Base-by-base conservation (phyloP, 2,797 vertebrate species). In the Brachymystax lenok region DNA sequence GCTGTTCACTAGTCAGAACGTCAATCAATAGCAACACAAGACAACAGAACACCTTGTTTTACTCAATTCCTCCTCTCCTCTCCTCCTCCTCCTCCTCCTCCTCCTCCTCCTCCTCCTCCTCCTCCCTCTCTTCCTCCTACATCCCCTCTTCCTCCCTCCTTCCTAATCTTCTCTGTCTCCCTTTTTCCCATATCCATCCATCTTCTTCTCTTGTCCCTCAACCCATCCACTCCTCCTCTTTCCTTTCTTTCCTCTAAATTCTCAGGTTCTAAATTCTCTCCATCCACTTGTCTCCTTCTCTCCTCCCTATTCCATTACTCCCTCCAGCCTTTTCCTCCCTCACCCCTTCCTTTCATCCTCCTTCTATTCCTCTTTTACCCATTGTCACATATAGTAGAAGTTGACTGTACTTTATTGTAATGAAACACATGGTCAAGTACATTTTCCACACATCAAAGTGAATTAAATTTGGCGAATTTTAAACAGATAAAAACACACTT, bases 11-110 rank as follows among this genome's bases (percentile, higher is more conserved):
- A 77, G 74, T 83, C 81, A 83, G 75, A 88, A 85, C 89, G 81
- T 68, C 82, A 87, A 87, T 90, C 84, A 86, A 89, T 87, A 80
- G 77, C 76, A 75, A 83, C 83, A 87, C 80, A 89, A 86, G 82
- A 85, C 64, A 70, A 59, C 75, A 54, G 77, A 79, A 80, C 71
- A 74, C 50, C 21, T 24, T 69, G 40, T 73, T 74, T 30, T 52
- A 69, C 30, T 10, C 27, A 46, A 46, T 72, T 70, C 72, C 63
- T 84, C 59, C 21, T 21, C 59, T 74, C 74, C 69, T 79, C n/a
- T n/a, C n/a, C n/a, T n/a, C 78, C 70, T 82, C 72, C 71, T 79
- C 17, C 35, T 14, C n/a, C 69, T 27, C 8, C 46, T 50, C 24
- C 12, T 35, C 1, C n/a, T 27, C 19, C 28, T 69, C 40, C n/a